phyloP scores from a whole-genome alignment of 2,888 invertebrate species.

The Phyllotreta cruciferae region DNA sequence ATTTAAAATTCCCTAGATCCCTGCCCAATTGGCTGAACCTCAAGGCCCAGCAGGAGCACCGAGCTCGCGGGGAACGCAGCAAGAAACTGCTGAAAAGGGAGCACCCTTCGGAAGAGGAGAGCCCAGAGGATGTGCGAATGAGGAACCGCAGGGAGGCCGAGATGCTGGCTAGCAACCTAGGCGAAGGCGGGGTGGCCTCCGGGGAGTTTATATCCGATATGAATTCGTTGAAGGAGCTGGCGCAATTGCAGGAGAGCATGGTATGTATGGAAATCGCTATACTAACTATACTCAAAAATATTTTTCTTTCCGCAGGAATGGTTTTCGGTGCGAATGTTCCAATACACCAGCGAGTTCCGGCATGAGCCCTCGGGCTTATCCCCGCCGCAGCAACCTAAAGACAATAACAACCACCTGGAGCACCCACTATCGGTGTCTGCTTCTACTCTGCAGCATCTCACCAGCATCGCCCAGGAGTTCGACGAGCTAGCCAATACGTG shows the following conservation, averaged over 20 bases:
- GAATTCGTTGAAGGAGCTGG: constrained; percentile 81
- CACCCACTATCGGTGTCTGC: constrained; percentile 62
- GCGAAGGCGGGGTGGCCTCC: constrained; percentile 83
- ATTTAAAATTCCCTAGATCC: constrained; percentile 62
- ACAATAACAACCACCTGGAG: constrained; percentile 48
- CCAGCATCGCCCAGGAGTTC: constrained; percentile 78
- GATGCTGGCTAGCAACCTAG: constrained; percentile 86
- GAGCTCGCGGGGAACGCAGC: constrained; percentile 56
- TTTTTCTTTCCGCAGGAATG: constrained; percentile 83
- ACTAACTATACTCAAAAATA: no score
- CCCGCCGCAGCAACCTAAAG: constrained; percentile 54
- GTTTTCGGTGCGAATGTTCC: constrained; percentile 74
- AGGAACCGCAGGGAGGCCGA: constrained; percentile 89
- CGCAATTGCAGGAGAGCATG: constrained; percentile 91
- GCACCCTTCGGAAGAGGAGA: constrained; percentile 73
- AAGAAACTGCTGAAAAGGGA: constrained; percentile 58
- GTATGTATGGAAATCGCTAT: no score
- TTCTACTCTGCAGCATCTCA: constrained; percentile 69
- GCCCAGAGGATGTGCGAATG: constrained; percentile 78
- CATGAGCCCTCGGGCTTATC: constrained; percentile 59
- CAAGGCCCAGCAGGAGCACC: constrained; percentile 62
- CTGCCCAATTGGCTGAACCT: constrained; percentile 81
- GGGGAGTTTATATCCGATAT: constrained; percentile 89
- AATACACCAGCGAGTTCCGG: constrained; percentile 66
- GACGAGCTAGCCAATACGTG: constrained; percentile 91